Conservation (phyloP, 2,113 vertebrate species). For the Lasiurus cinereus region DNA sequence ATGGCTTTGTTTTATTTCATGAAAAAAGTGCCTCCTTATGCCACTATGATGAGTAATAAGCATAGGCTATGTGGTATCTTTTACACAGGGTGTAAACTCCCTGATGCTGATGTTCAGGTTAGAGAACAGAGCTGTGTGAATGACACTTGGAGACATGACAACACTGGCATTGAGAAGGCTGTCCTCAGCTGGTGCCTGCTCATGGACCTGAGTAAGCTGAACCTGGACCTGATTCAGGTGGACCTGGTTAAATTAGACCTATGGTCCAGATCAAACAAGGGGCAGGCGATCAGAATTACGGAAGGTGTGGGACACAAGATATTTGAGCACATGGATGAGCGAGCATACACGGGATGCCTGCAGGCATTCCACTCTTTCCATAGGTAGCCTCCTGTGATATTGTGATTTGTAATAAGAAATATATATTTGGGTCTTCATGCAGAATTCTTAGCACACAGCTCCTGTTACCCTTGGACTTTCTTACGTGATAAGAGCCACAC, state of each 20-base stretch:
- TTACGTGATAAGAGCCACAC: background rate
- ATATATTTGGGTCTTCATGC: background rate
- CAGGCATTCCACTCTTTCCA: background rate
- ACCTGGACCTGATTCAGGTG: background rate
- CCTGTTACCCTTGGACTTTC: background rate
- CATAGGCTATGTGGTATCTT: background rate
- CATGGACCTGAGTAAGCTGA: background rate
- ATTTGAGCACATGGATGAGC: background rate
- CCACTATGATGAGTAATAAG: background rate
- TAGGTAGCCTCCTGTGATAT: fast-evolving
- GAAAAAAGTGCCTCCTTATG: background rate
- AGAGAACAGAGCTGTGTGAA: background rate
- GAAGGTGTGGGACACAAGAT: fast-evolving
- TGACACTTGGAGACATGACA: background rate
- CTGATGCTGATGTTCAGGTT: background rate
- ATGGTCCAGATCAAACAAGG: background rate
- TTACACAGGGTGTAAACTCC: background rate
- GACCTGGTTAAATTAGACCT: background rate
- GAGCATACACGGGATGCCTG: too few species aligned
- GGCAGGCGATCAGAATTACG: background rate
- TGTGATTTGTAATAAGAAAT: background rate
- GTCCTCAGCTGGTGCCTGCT: background rate
- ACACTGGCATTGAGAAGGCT: background rate
- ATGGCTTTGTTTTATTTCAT: background rate
- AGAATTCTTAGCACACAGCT: background rate